These are phyloP conservation scores for Odocoileus virginianus DNA, from an alignment of 2,113 vertebrate genomes.

Conservation along the genomic window DNA sequence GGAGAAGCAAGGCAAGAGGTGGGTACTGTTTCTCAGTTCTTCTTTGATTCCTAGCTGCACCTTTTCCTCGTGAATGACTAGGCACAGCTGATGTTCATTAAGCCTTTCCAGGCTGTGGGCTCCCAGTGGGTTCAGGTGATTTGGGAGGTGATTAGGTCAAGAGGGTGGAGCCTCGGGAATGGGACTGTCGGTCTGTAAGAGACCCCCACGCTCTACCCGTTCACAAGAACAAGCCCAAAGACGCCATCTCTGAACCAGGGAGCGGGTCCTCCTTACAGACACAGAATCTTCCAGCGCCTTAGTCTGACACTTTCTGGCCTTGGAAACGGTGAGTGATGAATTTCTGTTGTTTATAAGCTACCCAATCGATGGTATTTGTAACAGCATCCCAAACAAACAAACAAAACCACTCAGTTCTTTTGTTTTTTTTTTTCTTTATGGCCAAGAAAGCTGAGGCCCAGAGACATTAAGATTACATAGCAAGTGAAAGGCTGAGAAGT, in stretches of 20 bases:
- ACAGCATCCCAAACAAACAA: background rate
- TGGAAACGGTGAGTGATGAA: background rate
- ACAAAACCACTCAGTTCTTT: background rate
- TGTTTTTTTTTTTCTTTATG: background rate
- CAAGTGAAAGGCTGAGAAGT: background rate
- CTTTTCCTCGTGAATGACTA: background rate
- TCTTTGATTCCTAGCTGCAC: background rate
- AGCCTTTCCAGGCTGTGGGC: background rate
- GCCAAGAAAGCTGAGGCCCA: background rate
- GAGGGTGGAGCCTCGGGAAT: background rate
- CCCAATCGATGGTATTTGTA: background rate
- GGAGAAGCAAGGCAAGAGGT: background rate
- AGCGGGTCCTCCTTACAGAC: background rate
- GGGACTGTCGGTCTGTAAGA: background rate
- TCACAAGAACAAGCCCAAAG: background rate
- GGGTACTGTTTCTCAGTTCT: background rate
- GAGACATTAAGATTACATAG: background rate
- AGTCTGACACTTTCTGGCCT: background rate
- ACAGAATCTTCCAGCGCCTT: fast-evolving
- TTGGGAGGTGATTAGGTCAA: background rate
- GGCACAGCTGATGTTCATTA: background rate
- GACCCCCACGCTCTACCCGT: background rate
- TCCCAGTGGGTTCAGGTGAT: background rate
- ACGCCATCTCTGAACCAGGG: background rate
- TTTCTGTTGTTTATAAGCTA: background rate